phyloP scores from a whole-genome alignment of 2,113 vertebrate genomes.

The Speoplatyrhinus poulsoni region DNA sequence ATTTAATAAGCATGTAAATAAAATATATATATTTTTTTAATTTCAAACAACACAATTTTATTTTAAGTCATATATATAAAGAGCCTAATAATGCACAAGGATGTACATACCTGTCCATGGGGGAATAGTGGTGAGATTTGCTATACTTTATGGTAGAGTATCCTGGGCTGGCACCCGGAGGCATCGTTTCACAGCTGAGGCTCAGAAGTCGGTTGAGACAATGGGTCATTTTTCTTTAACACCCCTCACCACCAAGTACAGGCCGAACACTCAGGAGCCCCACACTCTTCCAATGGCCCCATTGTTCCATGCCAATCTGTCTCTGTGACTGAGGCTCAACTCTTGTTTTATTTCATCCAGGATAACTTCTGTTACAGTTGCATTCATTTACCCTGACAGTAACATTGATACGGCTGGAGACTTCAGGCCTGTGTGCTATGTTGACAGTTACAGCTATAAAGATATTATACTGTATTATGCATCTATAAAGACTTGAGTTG shows the following conservation, averaged over 20 bases:
- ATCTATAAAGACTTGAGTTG: too few relatives aligned
- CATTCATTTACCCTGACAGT: slow-evolving; percentile 47
- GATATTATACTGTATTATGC: too few relatives aligned
- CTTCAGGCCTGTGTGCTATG: neutral
- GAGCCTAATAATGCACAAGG: neutral
- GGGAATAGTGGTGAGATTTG: slow-evolving; percentile 20
- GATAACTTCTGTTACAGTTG: slow-evolving; percentile 29
- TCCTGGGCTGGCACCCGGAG: slow-evolving; percentile 43
- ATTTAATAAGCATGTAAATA: neutral
- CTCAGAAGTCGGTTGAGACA: slow-evolving; percentile 66
- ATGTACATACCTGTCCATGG: slow-evolving; percentile 65
- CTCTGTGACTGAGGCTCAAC: slow-evolving; percentile 26
- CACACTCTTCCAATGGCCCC: slow-evolving; percentile 59
- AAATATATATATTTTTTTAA: neutral
- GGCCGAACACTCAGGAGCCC: slow-evolving; percentile 63
- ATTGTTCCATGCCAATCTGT: slow-evolving; percentile 61
- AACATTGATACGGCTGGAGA: slow-evolving; percentile 6
- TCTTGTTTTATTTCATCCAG: slow-evolving; percentile 47
- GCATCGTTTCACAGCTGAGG: slow-evolving; percentile 51
- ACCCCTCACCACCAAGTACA: slow-evolving; percentile 81
- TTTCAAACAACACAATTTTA: neutral
- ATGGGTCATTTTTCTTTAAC: slow-evolving; percentile 72
- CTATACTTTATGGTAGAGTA: slow-evolving; percentile 31
- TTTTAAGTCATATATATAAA: neutral
- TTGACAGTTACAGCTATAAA: too few relatives aligned